These are phyloP conservation scores for Oryzias sinensis DNA, from an alignment of 2,797 vertebrate species.

Conservation along the genomic window DNA sequence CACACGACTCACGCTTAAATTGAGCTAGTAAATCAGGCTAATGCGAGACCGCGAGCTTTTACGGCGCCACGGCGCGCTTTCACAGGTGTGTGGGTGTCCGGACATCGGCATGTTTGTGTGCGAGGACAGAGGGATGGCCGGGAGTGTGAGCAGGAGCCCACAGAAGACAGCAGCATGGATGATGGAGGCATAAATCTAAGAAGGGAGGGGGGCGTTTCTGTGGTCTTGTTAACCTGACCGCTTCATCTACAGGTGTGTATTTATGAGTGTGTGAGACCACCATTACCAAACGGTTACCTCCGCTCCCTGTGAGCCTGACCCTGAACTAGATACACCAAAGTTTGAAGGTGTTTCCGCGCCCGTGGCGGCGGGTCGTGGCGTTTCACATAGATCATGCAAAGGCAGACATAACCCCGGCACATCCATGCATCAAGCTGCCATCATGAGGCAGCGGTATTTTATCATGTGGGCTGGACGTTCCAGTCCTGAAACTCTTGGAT, in stretches of 20 bases:
- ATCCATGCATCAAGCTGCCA: too few species aligned
- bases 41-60: slow-evolving; percentile 41
- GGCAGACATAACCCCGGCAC: too few species aligned
- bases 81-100: slow-evolving; percentile 32
- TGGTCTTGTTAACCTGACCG: slow-evolving; percentile 19
- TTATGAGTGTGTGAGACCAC: not conserved
- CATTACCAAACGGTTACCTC: slow-evolving; percentile 7
- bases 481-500: too few species aligned
- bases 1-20: slow-evolving; percentile 49
- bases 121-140: not conserved
- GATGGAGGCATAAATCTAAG: slow-evolving; percentile 40
- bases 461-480: too few species aligned
- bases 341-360: too few species aligned
- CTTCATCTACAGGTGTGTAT: slow-evolving; percentile 35
- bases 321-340: not conserved
- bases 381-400: too few species aligned
- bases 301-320: slow-evolving; percentile 4
- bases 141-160: not conserved
- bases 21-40: slow-evolving; percentile 64
- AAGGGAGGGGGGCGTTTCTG: slow-evolving; percentile 1
- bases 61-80: slow-evolving; percentile 32
- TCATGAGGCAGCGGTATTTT: too few species aligned
- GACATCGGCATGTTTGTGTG: slow-evolving; percentile 17
- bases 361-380: too few species aligned
- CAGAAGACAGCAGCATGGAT: slow-evolving; percentile 32